Percentiles rank a stretch among this genome's conserved stretches.
Conservation (phyloP, 2,113 vertebrate species). For the western clawed frog (Xenopus tropicalis) region UCB_Xtro_10.0 CM004448.2:145408501-145409000, state of each 20-base stretch:
- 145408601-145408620: not conserved
- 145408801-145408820: no score
- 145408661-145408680: slow-evolving; percentile 22
- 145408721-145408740: not conserved
- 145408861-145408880: slow-evolving; percentile 2
- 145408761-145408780: not conserved
- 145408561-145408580: not conserved
- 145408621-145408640: not conserved
- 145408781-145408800: slow-evolving; percentile 16
- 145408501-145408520: not conserved
- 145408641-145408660: not conserved
- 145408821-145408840: not conserved
- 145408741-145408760: not conserved
- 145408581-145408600: not conserved
- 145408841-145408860: slow-evolving; percentile 12
- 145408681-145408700: not conserved
- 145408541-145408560: not conserved
- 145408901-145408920: no score
- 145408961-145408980: no score
- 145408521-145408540: not conserved
- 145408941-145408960: no score
- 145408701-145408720: slow-evolving; percentile 19
- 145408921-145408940: no score
- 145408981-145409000: no score
- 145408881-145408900: no score